Conservation (phyloP, 2,113 vertebrate species). For the Caloenas nicobarica region DNA sequence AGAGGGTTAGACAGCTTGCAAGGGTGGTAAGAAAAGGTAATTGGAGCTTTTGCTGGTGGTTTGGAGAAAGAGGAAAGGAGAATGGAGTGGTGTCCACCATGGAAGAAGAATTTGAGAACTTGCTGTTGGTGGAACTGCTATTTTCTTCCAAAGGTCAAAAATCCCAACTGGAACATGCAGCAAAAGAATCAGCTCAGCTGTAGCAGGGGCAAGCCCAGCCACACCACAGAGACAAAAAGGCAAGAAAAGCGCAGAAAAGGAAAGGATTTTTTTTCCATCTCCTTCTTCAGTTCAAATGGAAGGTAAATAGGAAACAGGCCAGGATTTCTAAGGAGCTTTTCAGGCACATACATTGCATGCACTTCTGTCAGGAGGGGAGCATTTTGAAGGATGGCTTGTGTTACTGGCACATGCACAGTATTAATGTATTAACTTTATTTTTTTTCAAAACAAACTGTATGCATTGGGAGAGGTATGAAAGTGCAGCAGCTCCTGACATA, state of each 20-base stretch:
- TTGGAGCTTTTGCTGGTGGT: neutral
- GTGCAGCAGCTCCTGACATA: neutral
- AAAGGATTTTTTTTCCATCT: neutral
- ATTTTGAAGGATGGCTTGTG: neutral
- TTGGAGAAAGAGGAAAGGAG: neutral
- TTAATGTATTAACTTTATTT: neutral
- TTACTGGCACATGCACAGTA: neutral
- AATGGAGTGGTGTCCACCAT: neutral
- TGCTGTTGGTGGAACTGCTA: neutral
- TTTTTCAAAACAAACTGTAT: neutral
- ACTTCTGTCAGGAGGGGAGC: neutral
- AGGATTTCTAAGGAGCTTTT: neutral
- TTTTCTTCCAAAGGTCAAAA: slow-evolving; percentile 30
- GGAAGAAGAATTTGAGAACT: neutral
- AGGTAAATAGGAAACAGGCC: neutral
- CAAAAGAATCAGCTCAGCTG: neutral
- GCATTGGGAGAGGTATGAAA: neutral
- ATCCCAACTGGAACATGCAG: neutral
- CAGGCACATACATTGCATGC: neutral
- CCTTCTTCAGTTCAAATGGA: neutral
- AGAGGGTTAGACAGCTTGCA: neutral
- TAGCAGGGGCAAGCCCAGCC: neutral
- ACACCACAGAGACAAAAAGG: neutral
- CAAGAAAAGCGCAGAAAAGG: neutral
- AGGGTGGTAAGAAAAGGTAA: neutral